A percentile compares a stretch with the other conserved stretches of the same genome.
Evolutionary conservation across 1,140 invertebrate species (phyloP).

Genomic region (Armadillidium nasatum): DNA sequence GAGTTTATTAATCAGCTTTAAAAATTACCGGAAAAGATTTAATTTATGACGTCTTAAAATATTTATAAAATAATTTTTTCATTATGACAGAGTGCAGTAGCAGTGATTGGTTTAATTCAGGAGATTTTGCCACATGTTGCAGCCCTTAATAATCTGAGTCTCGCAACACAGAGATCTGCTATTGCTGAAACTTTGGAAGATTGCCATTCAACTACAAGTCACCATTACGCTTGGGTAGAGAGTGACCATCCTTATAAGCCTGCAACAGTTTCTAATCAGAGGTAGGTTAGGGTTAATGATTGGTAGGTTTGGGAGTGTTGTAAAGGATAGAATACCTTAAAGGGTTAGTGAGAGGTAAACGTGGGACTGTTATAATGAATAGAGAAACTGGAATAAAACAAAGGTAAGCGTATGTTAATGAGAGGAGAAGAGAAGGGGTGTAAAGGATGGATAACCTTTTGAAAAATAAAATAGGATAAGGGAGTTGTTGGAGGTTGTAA

Average conservation of each 20-base stretch:
- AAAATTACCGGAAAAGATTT: too few species aligned
- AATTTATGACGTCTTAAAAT: too few species aligned
- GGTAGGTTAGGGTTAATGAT: slow-evolving; percentile 51
- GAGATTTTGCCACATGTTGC: slow-evolving; percentile 85
- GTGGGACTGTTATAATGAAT: too few species aligned
- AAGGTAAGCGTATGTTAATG: too few species aligned
- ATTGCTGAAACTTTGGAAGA: slow-evolving; percentile 46
- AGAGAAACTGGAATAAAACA: too few species aligned
- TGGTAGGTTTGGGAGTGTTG: not conserved
- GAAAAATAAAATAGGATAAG: too few species aligned
- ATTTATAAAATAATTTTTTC: not conserved
- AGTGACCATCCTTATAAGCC: slow-evolving; percentile 96
- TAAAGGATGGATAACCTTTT: too few species aligned
- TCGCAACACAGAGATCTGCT: slow-evolving; percentile 41
- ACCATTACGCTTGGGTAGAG: slow-evolving; percentile 85
- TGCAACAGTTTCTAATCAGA: slow-evolving; percentile 77
- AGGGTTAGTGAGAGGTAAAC: not conserved
- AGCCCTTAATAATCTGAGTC: slow-evolving; percentile 63
- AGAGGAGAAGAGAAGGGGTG: too few species aligned
- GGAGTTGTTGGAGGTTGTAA: too few species aligned
- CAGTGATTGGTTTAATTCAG: slow-evolving; percentile 82
- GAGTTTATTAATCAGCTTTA: too few species aligned
- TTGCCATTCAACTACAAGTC: slow-evolving; percentile 42
- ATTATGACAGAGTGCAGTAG: slow-evolving; percentile 67
- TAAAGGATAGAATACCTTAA: not conserved